Evolutionary conservation across 1,140 invertebrate species (phyloP), one percentile per base, ranked within the genome.

Genomic region (Himalopsyche phryganea): DNA sequence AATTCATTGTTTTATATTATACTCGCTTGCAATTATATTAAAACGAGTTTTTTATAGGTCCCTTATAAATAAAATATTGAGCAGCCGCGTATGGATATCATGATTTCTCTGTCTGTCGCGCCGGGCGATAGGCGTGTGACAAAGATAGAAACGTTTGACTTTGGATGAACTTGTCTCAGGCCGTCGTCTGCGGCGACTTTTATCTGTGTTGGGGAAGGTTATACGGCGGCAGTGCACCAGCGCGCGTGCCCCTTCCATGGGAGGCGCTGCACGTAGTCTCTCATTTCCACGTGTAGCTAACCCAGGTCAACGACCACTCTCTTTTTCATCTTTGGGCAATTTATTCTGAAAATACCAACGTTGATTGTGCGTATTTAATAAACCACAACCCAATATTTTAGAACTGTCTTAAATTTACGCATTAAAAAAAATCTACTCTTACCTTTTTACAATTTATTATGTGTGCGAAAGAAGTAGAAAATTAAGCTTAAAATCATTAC

Each of bases 121-220:
- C n/a, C 6, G 47, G 35, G 15, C 38, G 23, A 13, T 5, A 11
- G 10, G 6, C 15, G 46, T 10, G 0, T 5, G 54, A 57, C 19
- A 11, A 47, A 57, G 47, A 49, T 23, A 17, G 17, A 51, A 40
- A 28, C 48, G 56, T 59, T 63, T 59, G 61, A 59, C 61, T 63
- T 55, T 59, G 60, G 57, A 40, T 59, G 61, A 63, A 63, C 61
- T 63, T 63, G 60, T 49, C 50, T 42, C 20, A 18, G 50, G 42
- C 23, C 3, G 23, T 28, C 56, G 56, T 58, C 48, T 63, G 55
- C 61, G 50, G 57, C 57, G 45, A 46, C 58, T 19, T 58, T 46
- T 64, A 60, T 64, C 57, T 60, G 61, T 60, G 61, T 64, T 64
- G 61, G 61, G 61, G 61, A 64, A 64, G 61, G 61, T 64, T 64